Base-by-base conservation (phyloP, 1,140 invertebrate species). In the Scaptomyza hsui region DNA sequence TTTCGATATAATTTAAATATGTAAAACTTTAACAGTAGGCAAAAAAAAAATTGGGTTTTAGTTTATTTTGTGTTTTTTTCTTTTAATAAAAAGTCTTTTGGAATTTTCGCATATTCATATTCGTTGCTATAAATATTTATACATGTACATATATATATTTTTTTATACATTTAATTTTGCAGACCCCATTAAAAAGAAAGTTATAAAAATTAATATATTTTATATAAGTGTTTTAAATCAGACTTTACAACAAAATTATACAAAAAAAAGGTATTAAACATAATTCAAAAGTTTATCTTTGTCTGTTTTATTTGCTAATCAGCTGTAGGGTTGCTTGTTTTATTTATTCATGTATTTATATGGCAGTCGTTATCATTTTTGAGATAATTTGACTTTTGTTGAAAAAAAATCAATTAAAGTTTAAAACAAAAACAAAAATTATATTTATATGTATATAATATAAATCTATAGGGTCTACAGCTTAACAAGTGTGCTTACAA, bases 301-400 rank as follows among this genome's bases (percentile, higher is more conserved):
- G 1, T 15, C 15, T 18, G 2, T 44, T 18, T 15, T 29, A 18
- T 35, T 18, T 18, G 3, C 18, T 12, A n/a, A 44, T 51, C 57
- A 45, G 13, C 55, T 62, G 39, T 42, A 51, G 21, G 55, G n/a
- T 60, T 75, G 45, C 44, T 16, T 56, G 13, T 61, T n/a, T 29
- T 9, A 29, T 61, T 60, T 64, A 56, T 64, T 65, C 37, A 63
- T 69, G 42, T 85, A 76, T 57, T 59, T 76, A 85, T 86, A 86
- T 85, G 81, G 81, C 81, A 85, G 81, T 85, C 77, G 70, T 80
- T 80, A 73, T 85, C 57, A 79, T 79, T 85, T 70, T 79, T 85
- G 81, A 85, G 76, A 85, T 85, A 74, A 80, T 73, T 77, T 86
- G 76, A 85, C 64, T 77, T 80, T 74, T 71, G 61, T 67, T 52